Base-by-base conservation (phyloP, 64 coral and sea anemone species). In the Montipora capricornis region DNA sequence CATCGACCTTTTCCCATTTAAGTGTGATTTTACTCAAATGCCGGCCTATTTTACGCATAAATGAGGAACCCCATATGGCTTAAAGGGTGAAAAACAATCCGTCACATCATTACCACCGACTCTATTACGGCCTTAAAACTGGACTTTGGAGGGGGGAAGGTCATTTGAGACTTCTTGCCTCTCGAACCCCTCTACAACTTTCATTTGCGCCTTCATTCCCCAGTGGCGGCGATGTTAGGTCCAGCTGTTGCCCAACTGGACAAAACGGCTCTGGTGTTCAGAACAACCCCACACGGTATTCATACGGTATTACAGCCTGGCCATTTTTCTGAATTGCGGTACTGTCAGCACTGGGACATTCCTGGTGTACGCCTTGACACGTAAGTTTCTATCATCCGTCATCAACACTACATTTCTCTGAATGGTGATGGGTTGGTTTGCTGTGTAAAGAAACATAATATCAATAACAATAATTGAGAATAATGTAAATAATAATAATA, bases 311-410 rank as follows among this genome's bases (percentile, higher is more conserved):
- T 44, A 97, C 50, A 97, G 74, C 50, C 80, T 88, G 20, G 94
- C 94, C 94, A 98, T 98, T 82, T 96, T 83, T 45, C 91, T 80
- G 50, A 98, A 98, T 88, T 91, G 97, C 48, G 94, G 94, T 12
- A 98, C 92, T 50, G 94, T 95, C 12, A 98, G 52, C 4, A 98
- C 97, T 15, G 97, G 97, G 3, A 98, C 94, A 78, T 99, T 99
- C 62, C 95, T 94, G 37, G 95, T 96, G 75, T 99, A 93, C 8
- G 98, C 98, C 55, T 99, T 99, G 19, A 99, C 47, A 11, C 98
- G 92, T 13, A 99, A 86, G 83, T 99, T 99, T 47, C 98, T 89
- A 75, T 99, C 98, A 58, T 99, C 95, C 3, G 98, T 99, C 71
- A 99, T 80, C 7, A 99, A 67, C 22, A 99, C 98, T 20, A 99